These are phyloP conservation scores for Piprites chloris DNA, from an alignment of 2,113 vertebrate genomes.

Conservation along the genomic window DNA sequence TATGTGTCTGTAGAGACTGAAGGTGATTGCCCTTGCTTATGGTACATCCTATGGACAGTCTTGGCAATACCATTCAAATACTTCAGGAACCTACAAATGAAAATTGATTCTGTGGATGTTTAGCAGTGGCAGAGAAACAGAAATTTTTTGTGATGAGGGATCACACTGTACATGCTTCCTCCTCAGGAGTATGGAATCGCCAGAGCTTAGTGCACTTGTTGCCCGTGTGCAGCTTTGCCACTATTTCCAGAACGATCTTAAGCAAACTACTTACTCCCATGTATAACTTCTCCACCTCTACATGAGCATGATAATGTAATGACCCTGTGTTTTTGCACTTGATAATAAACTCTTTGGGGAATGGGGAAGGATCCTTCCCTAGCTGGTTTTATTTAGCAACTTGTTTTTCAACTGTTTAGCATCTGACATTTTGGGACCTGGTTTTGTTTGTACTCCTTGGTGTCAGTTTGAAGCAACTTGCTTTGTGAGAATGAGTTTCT, in stretches of 20 bases:
- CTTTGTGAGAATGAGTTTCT: not conserved
- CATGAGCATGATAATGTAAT: not conserved
- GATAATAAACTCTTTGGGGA: not conserved
- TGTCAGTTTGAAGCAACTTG: not conserved
- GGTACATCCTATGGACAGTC: rapidly evolving
- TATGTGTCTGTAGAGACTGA: not conserved
- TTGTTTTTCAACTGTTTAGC: no score
- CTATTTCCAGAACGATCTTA: not conserved
- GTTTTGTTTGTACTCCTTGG: not conserved
- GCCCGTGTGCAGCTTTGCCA: not conserved
- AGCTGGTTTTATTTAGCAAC: not conserved
- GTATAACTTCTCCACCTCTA: not conserved
- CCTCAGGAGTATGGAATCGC: not conserved
- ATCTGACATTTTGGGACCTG: not conserved
- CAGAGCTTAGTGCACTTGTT: not conserved
- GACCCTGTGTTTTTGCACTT: not conserved
- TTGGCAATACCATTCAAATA: not conserved
- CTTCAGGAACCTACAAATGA: not conserved
- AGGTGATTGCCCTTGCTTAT: not conserved
- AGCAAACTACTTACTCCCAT: not conserved
- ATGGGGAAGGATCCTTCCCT: not conserved
- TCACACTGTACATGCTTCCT: not conserved
- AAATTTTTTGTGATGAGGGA: not conserved
- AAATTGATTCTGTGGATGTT: not conserved
- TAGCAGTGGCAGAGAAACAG: not conserved